Evolutionary conservation across 2,888 invertebrate genomes (phyloP).

Genomic region (Oxystoma pomonae): DNA sequence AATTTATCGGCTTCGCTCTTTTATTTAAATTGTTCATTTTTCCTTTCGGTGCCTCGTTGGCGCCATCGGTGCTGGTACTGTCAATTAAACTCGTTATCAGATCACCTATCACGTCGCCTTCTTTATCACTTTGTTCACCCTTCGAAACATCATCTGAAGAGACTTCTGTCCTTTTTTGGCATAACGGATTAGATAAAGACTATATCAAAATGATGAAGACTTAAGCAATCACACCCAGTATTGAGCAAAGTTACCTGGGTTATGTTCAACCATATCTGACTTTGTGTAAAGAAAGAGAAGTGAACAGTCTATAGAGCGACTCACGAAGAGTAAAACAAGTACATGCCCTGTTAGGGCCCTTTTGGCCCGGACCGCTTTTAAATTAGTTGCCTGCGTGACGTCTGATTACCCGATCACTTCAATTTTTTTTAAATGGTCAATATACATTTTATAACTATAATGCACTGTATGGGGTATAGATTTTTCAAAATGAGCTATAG

Average conservation of each 20-base stretch:
- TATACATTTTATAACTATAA: not conserved
- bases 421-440: not conserved
- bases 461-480: too few species aligned
- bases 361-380: slow-evolving; percentile 19
- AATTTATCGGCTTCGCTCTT: not conserved
- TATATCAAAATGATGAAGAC: too few species aligned
- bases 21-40: slow-evolving; percentile 9
- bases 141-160: too few species aligned
- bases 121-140: not conserved
- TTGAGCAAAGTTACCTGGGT: too few species aligned
- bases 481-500: too few species aligned
- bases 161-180: too few species aligned
- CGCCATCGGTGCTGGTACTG: slow-evolving; percentile 26
- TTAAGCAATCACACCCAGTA: too few species aligned
- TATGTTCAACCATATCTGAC: too few species aligned
- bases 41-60: slow-evolving; percentile 17
- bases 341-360: not conserved
- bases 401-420: not conserved
- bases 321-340: too few species aligned
- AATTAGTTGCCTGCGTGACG: slow-evolving; percentile 10
- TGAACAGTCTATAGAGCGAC: too few species aligned
- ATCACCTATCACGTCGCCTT: slow-evolving; percentile 24
- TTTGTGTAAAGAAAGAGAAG: too few species aligned
- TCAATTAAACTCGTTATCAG: slow-evolving; percentile 29
- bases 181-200: too few species aligned